A percentile compares a stretch with the other conserved stretches of the same genome.
Conservation (phyloP, 1,140 invertebrate genomes). For the Diorhabda sublineata region DNA sequence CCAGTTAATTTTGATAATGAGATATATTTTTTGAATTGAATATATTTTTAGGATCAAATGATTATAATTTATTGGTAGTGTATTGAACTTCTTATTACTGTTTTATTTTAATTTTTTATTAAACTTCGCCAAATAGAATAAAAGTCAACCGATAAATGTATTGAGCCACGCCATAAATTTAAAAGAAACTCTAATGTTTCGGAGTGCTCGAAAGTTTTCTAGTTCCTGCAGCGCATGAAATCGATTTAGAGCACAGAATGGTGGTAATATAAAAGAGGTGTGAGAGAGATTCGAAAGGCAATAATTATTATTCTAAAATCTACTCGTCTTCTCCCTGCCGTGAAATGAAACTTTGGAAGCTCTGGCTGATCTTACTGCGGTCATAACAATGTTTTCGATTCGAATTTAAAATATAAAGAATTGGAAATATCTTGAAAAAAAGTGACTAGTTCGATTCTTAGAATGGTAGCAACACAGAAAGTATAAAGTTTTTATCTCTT, state of each 20-base stretch:
- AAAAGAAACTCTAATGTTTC: not conserved
- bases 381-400: no score
- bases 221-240: not conserved
- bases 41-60: no score
- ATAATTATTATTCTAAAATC: slow-evolving; percentile 14
- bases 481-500: no score
- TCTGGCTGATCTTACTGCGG: no score
- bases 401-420: no score
- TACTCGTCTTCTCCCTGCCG: slow-evolving; percentile 12
- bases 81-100: no score
- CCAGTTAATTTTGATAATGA: no score
- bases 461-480: no score
- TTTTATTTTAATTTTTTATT: not conserved
- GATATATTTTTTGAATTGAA: no score
- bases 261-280: slow-evolving; percentile 7
- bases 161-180: not conserved
- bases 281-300: slow-evolving; percentile 14
- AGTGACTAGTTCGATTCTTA: no score
- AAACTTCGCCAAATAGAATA: not conserved
- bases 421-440: no score
- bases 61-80: no score
- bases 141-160: not conserved
- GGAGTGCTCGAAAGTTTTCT: not conserved
- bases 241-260: slow-evolving; percentile 7
- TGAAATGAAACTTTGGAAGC: slow-evolving; percentile 14